These are phyloP conservation scores for Tangara arthus DNA, from an alignment of 2,797 vertebrate species.

Conservation along the genomic window DNA sequence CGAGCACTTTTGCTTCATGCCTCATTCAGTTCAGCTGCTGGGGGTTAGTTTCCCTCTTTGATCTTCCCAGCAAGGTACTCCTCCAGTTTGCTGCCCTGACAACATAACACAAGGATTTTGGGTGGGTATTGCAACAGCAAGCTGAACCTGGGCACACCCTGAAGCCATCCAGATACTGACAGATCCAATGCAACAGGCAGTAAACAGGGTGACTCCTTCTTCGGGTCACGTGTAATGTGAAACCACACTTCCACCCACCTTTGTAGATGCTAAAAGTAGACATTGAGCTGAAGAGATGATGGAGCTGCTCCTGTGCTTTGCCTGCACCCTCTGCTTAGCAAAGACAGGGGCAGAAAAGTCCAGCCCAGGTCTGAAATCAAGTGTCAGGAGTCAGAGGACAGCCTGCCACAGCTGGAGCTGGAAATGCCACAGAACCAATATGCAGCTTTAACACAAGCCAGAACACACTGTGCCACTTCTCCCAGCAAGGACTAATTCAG, in stretches of 20 bases:
- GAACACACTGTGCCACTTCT: not conserved
- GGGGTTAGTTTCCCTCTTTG: not conserved
- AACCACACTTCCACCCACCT: not conserved
- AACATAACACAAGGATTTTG: not conserved
- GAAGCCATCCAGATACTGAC: not conserved
- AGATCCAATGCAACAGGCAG: not conserved
- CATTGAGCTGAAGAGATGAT: not conserved
- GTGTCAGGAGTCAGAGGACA: not conserved
- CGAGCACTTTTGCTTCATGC: not conserved
- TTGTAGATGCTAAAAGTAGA: not conserved
- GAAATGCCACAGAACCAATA: not conserved
- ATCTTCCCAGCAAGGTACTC: not conserved
- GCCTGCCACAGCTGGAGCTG: not conserved
- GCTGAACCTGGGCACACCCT: not conserved
- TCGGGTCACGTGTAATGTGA: not conserved
- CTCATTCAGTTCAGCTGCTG: not conserved
- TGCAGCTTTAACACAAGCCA: not conserved
- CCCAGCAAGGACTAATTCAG: not conserved
- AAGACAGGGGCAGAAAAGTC: not conserved
- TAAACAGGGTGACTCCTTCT: not conserved
- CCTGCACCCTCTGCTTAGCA: not conserved
- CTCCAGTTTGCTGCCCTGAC: not conserved
- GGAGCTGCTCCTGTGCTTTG: not conserved
- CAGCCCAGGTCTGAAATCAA: not conserved
- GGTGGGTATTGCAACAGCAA: not conserved